Conservation (phyloP, 2,888 invertebrate species). For the Machimus rusticus region DNA sequence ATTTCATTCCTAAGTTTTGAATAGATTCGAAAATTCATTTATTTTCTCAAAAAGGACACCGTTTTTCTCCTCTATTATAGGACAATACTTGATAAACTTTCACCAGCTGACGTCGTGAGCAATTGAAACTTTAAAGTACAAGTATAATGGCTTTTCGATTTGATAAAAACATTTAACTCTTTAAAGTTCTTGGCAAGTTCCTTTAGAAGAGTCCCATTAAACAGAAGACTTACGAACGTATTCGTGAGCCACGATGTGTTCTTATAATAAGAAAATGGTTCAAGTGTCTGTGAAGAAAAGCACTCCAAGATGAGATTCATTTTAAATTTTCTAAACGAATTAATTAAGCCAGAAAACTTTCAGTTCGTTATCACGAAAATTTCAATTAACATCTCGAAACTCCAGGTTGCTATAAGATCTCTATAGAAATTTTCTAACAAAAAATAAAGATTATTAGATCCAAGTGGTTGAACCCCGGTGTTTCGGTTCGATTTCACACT, state of each 20-base stretch:
- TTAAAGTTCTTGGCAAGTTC: not conserved
- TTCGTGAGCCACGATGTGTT: not conserved
- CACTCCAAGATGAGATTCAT: not conserved
- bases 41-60: not conserved
- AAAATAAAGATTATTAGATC: not conserved
- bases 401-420: not conserved
- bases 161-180: not conserved
- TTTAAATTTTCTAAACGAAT: conserved; percentile 8
- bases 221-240: not conserved
- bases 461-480: not conserved
- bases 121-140: not conserved
- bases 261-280: conserved; percentile 4
- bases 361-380: not conserved
- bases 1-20: not conserved
- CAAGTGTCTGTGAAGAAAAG: not conserved
- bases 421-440: not conserved
- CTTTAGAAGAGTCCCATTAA: not conserved
- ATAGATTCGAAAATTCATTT: not conserved
- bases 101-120: not conserved
- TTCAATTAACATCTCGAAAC: conserved; percentile 13
- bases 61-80: not conserved
- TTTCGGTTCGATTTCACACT: not conserved
- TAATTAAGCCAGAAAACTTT: conserved; percentile 16
- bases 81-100: not conserved
- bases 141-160: not conserved